Evolutionary conservation across 2,113 vertebrate genomes (phyloP), one percentile per base, ranked within the genome.

Genomic region (Neopipo cinnamomea): DNA sequence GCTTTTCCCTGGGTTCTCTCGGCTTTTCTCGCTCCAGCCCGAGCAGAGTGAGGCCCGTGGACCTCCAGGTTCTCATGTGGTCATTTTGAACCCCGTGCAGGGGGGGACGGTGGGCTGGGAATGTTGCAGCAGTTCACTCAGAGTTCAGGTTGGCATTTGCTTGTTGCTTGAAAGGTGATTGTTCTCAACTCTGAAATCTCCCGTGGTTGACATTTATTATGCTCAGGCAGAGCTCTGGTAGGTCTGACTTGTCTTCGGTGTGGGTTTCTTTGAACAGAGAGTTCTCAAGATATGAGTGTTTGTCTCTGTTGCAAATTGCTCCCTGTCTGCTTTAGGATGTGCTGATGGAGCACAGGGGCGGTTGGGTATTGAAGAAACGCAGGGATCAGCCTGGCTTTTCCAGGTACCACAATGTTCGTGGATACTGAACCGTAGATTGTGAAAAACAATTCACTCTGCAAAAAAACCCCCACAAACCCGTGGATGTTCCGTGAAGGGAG

Each of bases 101-200:
- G 5, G 44, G 41, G 91, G 76, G 79, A 95, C 96, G 95, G 75
- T 96, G 91, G 79, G 65, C 79, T 74, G 66, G 58, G 56, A 35
- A 41, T 14, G 30, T 78, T 70, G 84, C 79, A 47, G 59, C 18
- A 89, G 96, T 86, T 93, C 94, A 89, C 56, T 30, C 63, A 44
- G 73, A 97, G 94, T 92, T 97, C 95, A 95, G 49, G 16, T 46
- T 85, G 88, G 72, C 35, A 7, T 95, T 94, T 73, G 56, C 72
- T 71, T 49, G 2, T 44, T 86, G 72, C 83, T 95, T 56, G 9
- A 14, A 74, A 81, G 61, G 14, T 78, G 73, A 44, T 77, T 71
- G 68, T 63, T 84, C 61, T 20, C 12, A 81, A 46, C 86, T 52
- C 61, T 27, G 5, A 71, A 44, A 12, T 83, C 16, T 33, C 58